Conservation (phyloP, 2,113 vertebrate genomes). For the Aramus guarauna region DNA sequence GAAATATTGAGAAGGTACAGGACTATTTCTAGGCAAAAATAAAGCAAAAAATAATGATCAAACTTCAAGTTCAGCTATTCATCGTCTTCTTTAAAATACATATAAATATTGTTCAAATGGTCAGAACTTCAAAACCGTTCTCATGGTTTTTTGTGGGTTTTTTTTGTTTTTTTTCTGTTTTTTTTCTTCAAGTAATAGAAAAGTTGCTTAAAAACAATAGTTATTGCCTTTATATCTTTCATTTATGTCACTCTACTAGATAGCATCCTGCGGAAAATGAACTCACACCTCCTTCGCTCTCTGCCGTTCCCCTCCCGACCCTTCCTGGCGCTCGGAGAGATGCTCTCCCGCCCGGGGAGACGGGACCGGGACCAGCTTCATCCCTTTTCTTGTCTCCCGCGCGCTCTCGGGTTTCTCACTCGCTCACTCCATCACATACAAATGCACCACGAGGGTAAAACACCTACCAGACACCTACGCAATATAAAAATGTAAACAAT, state of each 20-base stretch:
- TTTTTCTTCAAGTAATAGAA: conserved; percentile 71
- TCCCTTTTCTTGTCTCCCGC: background rate
- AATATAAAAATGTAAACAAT: conserved; percentile 40
- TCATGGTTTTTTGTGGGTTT: background rate
- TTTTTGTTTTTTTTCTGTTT: background rate
- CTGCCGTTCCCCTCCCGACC: background rate
- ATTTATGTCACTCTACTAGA: conserved; percentile 44
- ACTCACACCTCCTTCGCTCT: background rate
- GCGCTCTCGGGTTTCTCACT: background rate
- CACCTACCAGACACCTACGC: background rate
- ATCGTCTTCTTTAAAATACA: conserved; percentile 41
- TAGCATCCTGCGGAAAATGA: conserved; percentile 33
- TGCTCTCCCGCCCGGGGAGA: background rate
- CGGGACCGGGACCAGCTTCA: background rate
- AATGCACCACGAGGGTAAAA: background rate
- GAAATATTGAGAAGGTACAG: background rate
- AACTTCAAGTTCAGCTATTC: conserved; percentile 34
- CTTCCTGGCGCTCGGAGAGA: background rate
- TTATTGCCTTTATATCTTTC: conserved; percentile 69
- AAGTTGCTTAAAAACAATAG: conserved; percentile 58
- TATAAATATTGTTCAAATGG: conserved; percentile 58
- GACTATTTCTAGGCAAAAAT: conserved; percentile 26
- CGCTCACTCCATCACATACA: background rate
- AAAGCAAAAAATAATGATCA: background rate
- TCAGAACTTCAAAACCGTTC: conserved; percentile 55